phyloP scores from a whole-genome alignment of 2,113 vertebrate species.

The Bathybates hornii region DNA sequence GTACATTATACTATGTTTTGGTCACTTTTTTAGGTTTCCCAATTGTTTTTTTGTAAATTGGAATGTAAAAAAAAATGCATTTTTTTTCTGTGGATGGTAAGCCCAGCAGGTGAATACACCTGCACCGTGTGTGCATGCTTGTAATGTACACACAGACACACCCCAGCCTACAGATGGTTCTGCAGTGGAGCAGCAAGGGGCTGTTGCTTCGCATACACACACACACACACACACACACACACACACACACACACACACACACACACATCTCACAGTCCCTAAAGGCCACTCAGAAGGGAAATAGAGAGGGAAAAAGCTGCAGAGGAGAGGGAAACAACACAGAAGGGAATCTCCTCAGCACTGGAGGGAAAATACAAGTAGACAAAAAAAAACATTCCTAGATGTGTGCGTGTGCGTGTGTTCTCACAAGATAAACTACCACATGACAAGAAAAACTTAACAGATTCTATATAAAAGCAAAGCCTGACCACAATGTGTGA shows the following conservation, averaged over 20 bases:
- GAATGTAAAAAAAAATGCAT: background rate
- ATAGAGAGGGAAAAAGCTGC: constrained; percentile 62
- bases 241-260: background rate
- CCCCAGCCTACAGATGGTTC: constrained; percentile 42
- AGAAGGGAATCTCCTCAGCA: constrained; percentile 63
- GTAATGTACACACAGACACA: background rate
- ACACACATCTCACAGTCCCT: constrained; percentile 21
- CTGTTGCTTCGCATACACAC: background rate
- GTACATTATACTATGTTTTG: background rate
- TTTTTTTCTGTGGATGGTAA: background rate
- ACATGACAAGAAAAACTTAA: background rate
- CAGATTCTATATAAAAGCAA: background rate
- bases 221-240: background rate
- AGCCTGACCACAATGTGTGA: background rate
- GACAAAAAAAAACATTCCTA: background rate
- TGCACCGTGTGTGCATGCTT: background rate
- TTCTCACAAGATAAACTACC: background rate
- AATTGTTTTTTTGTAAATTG: background rate
- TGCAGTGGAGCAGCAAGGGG: constrained; percentile 24
- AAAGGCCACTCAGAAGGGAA: constrained; percentile 34
- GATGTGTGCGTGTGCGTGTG: background rate
- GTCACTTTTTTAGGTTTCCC: background rate
- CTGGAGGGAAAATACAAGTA: constrained; percentile 54
- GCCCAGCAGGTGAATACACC: background rate
- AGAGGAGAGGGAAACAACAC: constrained; percentile 63